These are phyloP conservation scores for Platysternon megacephalum DNA, from an alignment of 2,113 vertebrate species.

Conservation along the genomic window DNA sequence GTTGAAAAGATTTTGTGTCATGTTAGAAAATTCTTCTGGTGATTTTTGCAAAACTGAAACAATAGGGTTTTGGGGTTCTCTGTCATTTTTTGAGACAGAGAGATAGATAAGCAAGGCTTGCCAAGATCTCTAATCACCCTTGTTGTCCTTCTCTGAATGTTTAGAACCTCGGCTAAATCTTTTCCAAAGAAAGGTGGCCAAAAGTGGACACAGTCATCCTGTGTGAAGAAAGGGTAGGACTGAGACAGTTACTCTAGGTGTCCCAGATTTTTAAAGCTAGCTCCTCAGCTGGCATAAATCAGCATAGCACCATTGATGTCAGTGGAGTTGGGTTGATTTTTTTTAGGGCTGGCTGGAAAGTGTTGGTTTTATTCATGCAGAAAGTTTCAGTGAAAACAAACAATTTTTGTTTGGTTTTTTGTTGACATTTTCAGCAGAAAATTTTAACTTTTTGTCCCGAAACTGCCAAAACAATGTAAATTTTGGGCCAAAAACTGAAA, in stretches of 20 bases:
- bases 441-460: background rate
- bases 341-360: background rate
- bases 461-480: background rate
- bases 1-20: background rate
- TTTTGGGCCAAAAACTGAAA: background rate
- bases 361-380: background rate
- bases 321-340: background rate
- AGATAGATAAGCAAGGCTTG: no score
- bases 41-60: background rate
- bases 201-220: no score
- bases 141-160: rapidly evolving
- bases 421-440: background rate
- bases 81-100: background rate
- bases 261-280: background rate
- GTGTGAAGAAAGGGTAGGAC: background rate
- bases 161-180: background rate
- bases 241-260: rapidly evolving
- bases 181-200: background rate
- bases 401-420: background rate
- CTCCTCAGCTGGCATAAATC: background rate
- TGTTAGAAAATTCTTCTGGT: background rate
- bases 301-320: background rate
- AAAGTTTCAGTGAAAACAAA: background rate
- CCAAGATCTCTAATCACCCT: no score
- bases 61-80: rapidly evolving